phyloP scores from a whole-genome alignment of 2,888 invertebrate genomes.

The Hirtodrosophila alboralis region DNA sequence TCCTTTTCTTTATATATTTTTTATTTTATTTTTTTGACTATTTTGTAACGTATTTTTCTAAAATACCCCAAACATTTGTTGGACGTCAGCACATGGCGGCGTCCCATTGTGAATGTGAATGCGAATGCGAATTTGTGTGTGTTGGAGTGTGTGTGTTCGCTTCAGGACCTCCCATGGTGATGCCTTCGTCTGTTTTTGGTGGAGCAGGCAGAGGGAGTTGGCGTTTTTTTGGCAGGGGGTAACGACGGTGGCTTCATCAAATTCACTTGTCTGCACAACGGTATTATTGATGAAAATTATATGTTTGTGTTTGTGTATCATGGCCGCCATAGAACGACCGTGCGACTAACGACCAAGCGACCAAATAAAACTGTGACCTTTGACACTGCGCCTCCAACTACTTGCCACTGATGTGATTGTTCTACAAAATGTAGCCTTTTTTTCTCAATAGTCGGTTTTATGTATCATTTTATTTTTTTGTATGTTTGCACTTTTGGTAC shows the following conservation, averaged over 20 bases:
- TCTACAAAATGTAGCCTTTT: slow-evolving; percentile 15
- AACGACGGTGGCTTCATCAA: slow-evolving; percentile 59
- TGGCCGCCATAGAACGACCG: slow-evolving; percentile 40
- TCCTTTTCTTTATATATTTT: background rate
- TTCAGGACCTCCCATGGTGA: slow-evolving; percentile 55
- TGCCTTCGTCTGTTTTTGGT: slow-evolving; percentile 27
- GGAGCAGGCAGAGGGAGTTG: too few relatives aligned
- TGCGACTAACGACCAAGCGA: slow-evolving; percentile 38
- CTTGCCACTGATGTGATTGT: slow-evolving; percentile 30
- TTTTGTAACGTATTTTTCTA: slow-evolving; percentile 62
- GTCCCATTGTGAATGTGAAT: slow-evolving; percentile 56
- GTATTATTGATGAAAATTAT: slow-evolving; percentile 72
- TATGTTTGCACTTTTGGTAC: slow-evolving; percentile 61
- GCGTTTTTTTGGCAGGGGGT: too few relatives aligned
- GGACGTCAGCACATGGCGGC: slow-evolving; percentile 53
- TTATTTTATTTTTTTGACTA: slow-evolving; percentile 20
- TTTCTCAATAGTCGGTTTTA: slow-evolving; percentile 32
- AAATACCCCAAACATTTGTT: slow-evolving; percentile 64
- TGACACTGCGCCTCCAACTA: slow-evolving; percentile 29
- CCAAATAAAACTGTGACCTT: slow-evolving; percentile 59
- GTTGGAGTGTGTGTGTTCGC: slow-evolving; percentile 9
- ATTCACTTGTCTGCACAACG: slow-evolving; percentile 67
- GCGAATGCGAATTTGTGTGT: slow-evolving; percentile 16
- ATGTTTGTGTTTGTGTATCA: slow-evolving; percentile 67
- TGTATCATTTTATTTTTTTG: slow-evolving; percentile 39